A percentile compares a stretch with the other conserved stretches of the same genome.
These are phyloP conservation scores for Mycalesis mineus DNA, from an alignment of 2,888 invertebrate genomes.

Conservation along the genomic window DNA sequence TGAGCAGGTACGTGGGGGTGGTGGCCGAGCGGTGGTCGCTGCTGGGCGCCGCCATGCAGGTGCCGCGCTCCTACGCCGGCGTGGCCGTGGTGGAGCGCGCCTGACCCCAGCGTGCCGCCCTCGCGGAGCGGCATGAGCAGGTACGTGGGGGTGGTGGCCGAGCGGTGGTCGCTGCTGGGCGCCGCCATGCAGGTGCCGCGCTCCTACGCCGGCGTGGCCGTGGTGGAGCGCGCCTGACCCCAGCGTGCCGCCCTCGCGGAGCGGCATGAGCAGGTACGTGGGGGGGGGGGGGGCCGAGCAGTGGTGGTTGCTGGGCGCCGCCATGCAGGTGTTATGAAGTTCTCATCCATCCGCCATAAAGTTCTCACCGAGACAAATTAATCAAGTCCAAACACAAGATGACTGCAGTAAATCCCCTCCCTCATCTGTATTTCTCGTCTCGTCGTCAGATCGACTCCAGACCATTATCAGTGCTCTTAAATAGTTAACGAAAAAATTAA, in stretches of 20 bases:
- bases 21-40: slow-evolving; percentile 91
- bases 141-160: slow-evolving; percentile 91
- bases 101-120: slow-evolving; percentile 60
- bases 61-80: slow-evolving; percentile 96
- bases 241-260: slow-evolving; percentile 69
- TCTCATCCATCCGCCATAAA: too few species aligned
- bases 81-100: slow-evolving; percentile 92
- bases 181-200: slow-evolving; percentile 94
- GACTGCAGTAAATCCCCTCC: too few species aligned
- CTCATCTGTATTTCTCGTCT: too few species aligned
- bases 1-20: slow-evolving; percentile 93
- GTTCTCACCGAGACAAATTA: too few species aligned
- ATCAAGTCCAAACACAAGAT: too few species aligned
- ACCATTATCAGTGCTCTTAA: too few species aligned
- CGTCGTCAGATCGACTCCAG: too few species aligned
- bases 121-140: slow-evolving; percentile 77
- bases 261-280: too few species aligned
- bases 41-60: slow-evolving; percentile 90
- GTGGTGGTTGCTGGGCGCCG: slow-evolving; percentile 90
- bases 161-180: slow-evolving; percentile 91
- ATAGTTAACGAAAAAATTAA: too few species aligned
- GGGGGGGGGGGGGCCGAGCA: slow-evolving; percentile 90
- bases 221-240: slow-evolving; percentile 86
- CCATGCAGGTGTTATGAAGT: slow-evolving; percentile 94
- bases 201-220: slow-evolving; percentile 96